Conservation (phyloP, 2,888 invertebrate genomes). For the Chalcosyrphus nemorum region DNA sequence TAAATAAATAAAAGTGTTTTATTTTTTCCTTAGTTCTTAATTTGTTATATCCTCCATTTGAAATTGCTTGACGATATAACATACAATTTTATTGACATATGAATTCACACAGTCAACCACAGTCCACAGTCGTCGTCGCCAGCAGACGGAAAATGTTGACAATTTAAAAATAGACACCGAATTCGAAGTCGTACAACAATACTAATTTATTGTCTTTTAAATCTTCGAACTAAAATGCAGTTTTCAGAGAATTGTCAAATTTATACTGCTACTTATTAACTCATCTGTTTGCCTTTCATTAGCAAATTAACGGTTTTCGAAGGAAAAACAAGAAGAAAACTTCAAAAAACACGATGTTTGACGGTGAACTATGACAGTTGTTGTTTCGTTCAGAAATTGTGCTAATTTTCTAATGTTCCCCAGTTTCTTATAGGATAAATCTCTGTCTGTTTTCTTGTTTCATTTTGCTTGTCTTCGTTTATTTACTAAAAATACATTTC, state of each 20-base stretch:
- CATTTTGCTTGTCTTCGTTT: conserved; percentile 32
- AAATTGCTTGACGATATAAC: conserved; percentile 23
- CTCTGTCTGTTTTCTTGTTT: conserved; percentile 21
- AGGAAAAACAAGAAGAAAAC: not conserved
- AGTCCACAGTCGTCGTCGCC: not conserved
- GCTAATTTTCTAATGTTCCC: conserved; percentile 11
- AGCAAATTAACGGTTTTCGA: conserved; percentile 37
- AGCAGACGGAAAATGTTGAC: conserved; percentile 31
- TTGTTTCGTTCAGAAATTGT: conserved; percentile 21
- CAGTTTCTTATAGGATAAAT: conserved; percentile 13
- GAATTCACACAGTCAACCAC: conserved; percentile 19
- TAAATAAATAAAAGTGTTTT: conserved; percentile 35
- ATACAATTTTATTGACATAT: conserved; percentile 46
- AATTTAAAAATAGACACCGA: conserved; percentile 31
- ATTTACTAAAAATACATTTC: conserved; percentile 71
- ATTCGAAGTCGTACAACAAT: conserved; percentile 4
- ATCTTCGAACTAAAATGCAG: not conserved
- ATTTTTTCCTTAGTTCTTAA: not conserved
- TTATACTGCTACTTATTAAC: not conserved
- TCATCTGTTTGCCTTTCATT: conserved; percentile 19
- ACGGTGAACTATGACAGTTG: conserved; percentile 29
- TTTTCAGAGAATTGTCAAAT: not conserved
- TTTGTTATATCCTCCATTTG: conserved; percentile 8
- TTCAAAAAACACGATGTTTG: not conserved
- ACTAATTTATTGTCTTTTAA: conserved; percentile 22